Evolutionary conservation across 2,797 vertebrate genomes (phyloP).

Genomic region (Phaenicophaeus curvirostris): DNA sequence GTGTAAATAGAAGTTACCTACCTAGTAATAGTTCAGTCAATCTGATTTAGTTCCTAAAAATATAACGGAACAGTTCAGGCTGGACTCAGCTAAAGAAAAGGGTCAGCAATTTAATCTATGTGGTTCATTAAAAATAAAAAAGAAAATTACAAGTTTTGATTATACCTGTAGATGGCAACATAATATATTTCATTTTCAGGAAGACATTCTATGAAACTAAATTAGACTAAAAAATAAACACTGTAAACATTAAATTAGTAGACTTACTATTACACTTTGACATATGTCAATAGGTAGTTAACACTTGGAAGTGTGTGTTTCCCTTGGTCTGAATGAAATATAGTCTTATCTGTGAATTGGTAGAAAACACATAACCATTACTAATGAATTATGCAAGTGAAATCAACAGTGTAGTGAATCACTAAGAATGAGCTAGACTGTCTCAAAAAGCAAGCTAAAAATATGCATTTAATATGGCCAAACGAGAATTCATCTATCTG

Average conservation of each 20-base stretch:
- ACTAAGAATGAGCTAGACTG: not conserved
- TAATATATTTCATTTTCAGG: not conserved
- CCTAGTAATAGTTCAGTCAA: not conserved
- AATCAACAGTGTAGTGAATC: not conserved
- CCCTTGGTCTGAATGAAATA: not conserved
- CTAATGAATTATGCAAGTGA: not conserved
- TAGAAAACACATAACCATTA: not conserved
- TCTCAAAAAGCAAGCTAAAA: not conserved
- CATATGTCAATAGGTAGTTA: not conserved
- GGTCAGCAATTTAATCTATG: not conserved
- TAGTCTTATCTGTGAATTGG: not conserved
- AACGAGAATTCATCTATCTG: not conserved
- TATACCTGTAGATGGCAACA: not conserved
- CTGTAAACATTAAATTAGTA: not conserved
- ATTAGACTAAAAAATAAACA: not conserved
- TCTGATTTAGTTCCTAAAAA: not conserved
- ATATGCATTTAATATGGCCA: not conserved
- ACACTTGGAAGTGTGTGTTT: not conserved
- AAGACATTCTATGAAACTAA: not conserved
- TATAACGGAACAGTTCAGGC: not conserved
- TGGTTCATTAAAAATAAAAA: not conserved
- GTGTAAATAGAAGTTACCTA: not conserved
- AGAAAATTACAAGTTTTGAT: not conserved
- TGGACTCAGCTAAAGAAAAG: not conserved
- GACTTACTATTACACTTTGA: not conserved